Evolutionary conservation across 2,113 vertebrate genomes (phyloP).

Genomic region (Anarhynchus alexandrinus): DNA sequence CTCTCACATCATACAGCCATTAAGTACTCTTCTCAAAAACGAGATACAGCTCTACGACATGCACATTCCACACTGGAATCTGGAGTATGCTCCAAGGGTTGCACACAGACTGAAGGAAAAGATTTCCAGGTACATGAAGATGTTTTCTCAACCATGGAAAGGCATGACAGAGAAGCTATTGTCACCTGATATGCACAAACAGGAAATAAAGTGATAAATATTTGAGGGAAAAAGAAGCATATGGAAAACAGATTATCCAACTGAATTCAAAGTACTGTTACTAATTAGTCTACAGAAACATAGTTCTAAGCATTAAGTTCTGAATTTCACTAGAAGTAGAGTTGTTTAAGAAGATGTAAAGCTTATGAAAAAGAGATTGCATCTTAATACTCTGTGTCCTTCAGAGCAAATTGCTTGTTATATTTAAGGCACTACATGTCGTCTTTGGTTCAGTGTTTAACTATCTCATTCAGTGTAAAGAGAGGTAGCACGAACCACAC

Average conservation of each 20-base stretch:
- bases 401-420: constrained; percentile 56
- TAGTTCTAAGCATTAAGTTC: background rate
- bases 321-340: constrained; percentile 39
- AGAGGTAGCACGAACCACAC: constrained; percentile 76
- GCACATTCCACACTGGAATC: background rate
- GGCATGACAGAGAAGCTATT: background rate
- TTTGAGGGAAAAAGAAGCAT: background rate
- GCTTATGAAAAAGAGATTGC: constrained; percentile 29
- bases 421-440: constrained; percentile 76
- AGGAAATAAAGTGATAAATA: background rate
- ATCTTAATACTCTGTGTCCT: constrained; percentile 60
- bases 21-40: background rate
- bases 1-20: background rate
- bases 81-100: background rate
- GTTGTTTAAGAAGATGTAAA: constrained; percentile 50
- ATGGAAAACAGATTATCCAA: background rate
- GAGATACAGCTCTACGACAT: background rate
- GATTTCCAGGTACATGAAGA: background rate
- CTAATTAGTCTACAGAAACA: constrained; percentile 14
- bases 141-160: background rate
- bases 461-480: constrained; percentile 64
- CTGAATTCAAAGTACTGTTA: background rate
- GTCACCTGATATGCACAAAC: background rate
- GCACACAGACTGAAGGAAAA: background rate
- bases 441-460: constrained; percentile 81